Conservation (phyloP, 2,797 vertebrate species). For the Enteromius anoplus region DNA sequence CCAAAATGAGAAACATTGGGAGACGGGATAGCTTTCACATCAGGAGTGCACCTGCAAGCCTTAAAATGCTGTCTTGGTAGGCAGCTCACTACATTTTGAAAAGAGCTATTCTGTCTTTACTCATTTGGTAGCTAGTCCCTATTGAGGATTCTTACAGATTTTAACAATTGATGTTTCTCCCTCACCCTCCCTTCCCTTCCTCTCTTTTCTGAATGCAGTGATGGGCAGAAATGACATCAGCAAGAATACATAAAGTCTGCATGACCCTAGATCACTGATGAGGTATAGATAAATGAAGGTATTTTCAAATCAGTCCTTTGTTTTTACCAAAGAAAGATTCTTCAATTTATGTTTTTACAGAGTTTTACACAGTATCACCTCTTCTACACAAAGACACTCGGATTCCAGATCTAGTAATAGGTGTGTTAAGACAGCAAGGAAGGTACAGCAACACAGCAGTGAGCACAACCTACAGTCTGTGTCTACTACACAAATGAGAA, state of each 20-base stretch:
- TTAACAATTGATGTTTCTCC: neutral
- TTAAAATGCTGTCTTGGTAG: neutral
- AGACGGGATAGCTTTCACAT: neutral
- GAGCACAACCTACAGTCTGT: constrained; percentile 13
- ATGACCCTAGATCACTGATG: neutral
- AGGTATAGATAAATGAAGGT: neutral
- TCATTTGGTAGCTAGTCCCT: neutral
- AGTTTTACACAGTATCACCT: neutral
- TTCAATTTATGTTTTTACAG: constrained; percentile 18
- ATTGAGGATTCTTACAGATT: neutral
- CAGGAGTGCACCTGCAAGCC: neutral
- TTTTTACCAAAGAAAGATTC: constrained; percentile 9
- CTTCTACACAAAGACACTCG: neutral
- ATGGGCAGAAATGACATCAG: neutral
- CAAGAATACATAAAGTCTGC: neutral
- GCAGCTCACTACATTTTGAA: neutral
- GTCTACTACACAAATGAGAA: constrained; percentile 16
- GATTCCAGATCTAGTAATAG: neutral
- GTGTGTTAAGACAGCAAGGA: constrained; percentile 10
- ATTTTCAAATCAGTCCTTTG: neutral
- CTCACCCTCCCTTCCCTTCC: neutral
- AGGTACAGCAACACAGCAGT: neutral
- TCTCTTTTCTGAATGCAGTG: neutral
- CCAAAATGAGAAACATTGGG: neutral
- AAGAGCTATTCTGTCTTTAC: neutral